A percentile compares a stretch with the other conserved stretches of the same genome.
Conservation (phyloP, 1,140 invertebrate species). For the Papilio machaon region DNA sequence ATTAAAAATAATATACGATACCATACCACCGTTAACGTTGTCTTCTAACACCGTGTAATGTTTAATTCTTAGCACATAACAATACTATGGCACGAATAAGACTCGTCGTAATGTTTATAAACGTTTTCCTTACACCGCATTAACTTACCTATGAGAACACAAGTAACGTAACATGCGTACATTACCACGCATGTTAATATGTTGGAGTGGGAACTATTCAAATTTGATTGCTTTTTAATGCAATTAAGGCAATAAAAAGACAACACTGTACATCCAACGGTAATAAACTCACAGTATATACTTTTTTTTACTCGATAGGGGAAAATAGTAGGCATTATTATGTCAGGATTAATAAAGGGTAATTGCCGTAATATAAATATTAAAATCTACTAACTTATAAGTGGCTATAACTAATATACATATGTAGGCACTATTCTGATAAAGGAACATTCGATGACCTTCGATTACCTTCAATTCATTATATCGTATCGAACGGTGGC, state of each 20-base stretch:
- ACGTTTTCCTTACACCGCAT: conserved; percentile 28
- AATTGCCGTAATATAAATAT: background rate
- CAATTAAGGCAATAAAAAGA: background rate
- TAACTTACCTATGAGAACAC: conserved; percentile 14
- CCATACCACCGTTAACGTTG: background rate
- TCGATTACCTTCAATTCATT: conserved; percentile 17
- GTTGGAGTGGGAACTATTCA: conserved; percentile 16
- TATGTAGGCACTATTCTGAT: background rate
- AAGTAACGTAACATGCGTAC: background rate
- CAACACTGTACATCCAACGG: background rate
- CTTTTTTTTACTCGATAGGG: background rate
- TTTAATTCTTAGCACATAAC: conserved; percentile 5
- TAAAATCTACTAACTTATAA: background rate
- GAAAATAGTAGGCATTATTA: background rate
- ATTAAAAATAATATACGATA: background rate
- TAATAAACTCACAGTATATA: background rate
- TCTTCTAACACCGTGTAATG: background rate
- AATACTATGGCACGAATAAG: conserved; percentile 4
- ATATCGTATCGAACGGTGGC: background rate
- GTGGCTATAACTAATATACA: background rate
- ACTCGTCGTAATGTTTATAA: conserved; percentile 23
- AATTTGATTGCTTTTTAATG: conserved; percentile 14
- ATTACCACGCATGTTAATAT: conserved; percentile 20
- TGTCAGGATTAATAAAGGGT: background rate
- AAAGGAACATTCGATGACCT: background rate